Evolutionary conservation across 2,113 vertebrate genomes (phyloP).

Genomic region (Pachycephala philippinensis): DNA sequence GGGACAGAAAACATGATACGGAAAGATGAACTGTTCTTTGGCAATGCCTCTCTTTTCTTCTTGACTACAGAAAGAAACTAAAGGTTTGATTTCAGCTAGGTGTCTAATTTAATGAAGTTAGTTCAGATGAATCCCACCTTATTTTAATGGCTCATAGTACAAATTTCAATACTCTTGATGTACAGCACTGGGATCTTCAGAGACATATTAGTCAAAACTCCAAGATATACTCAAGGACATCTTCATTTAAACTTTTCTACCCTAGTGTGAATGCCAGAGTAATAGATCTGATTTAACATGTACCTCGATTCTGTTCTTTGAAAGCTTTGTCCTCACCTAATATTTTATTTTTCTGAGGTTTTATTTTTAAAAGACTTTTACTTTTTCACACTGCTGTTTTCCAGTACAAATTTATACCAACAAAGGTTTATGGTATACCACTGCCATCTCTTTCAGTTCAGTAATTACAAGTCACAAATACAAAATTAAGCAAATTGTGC

Average conservation of each 20-base stretch:
- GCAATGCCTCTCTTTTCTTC: background rate
- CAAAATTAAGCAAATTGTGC: background rate
- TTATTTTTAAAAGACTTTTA: background rate
- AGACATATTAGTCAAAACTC: background rate
- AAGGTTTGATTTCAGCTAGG: background rate
- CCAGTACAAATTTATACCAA: background rate
- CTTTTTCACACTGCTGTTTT: background rate
- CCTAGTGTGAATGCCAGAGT: background rate
- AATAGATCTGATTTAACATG: background rate
- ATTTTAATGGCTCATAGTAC: background rate
- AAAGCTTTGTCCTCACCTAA: background rate
- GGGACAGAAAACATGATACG: accelerated
- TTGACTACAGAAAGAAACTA: background rate
- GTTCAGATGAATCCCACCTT: background rate
- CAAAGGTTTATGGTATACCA: background rate
- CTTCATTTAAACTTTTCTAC: background rate
- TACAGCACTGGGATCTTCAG: background rate
- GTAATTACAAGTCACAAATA: background rate
- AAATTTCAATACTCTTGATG: background rate
- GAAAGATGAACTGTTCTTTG: background rate
- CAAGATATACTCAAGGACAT: background rate
- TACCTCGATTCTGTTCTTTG: background rate
- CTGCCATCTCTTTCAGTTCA: background rate
- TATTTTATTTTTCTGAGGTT: background rate
- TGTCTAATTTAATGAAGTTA: background rate